These are phyloP conservation scores for Neopelma chrysocephalum DNA, from an alignment of 2,797 vertebrate species.

Conservation along the genomic window DNA sequence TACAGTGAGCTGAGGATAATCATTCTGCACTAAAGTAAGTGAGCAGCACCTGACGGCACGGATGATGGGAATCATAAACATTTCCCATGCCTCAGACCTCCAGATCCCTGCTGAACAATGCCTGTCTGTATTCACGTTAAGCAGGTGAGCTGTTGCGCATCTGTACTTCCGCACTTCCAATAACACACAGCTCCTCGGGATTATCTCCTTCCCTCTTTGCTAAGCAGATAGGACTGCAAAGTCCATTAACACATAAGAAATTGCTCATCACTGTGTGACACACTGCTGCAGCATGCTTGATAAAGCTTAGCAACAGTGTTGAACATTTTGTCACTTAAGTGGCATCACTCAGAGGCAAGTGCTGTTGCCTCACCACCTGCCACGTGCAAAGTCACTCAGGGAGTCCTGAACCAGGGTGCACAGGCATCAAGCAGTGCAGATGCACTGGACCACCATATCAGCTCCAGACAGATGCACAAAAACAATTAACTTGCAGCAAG, in stretches of 20 bases:
- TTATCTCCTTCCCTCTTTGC: conserved; percentile 31
- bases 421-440: background rate
- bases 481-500: background rate
- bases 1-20: background rate
- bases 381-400: background rate
- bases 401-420: background rate
- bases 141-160: background rate
- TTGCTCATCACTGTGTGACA: conserved; percentile 4
- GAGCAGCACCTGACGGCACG: background rate
- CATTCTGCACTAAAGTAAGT: background rate
- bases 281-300: background rate
- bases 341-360: background rate
- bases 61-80: background rate
- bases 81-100: background rate
- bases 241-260: conserved; percentile 14
- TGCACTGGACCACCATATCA: accelerated
- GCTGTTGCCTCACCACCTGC: background rate
- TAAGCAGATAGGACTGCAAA: conserved; percentile 38
- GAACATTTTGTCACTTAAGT: background rate
- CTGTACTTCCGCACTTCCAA: background rate
- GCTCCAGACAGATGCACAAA: background rate
- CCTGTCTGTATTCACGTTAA: background rate
- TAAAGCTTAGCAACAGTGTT: background rate
- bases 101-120: background rate
- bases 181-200: background rate